Base-by-base conservation (phyloP, 2,888 invertebrate species). In the Iphiclides podalirius region DNA sequence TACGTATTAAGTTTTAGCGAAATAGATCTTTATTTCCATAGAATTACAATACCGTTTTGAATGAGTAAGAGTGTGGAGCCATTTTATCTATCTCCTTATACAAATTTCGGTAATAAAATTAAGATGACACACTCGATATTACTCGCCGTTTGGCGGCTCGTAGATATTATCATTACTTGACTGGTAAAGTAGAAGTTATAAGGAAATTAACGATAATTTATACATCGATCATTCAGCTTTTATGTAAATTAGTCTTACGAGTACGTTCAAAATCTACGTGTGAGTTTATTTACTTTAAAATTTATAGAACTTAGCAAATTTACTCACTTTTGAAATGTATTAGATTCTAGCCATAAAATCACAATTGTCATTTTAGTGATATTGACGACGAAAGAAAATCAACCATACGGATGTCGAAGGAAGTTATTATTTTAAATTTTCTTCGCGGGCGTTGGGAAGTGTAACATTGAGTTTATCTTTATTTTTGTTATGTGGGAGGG, bases 31-130 rank as follows among this genome's bases (percentile, higher is more conserved):
- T 40, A 15, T 14, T 7, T 0, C 2, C 2, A 17, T 15, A 1
- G 2, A 1, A 1, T 3, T 50, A 50, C 4, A 17, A 17, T 43
- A 44, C 6, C 15, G 23, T 31, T 50, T 39, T 4, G 23, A 13
- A 14, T 26, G 14, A 16, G 33, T 13, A 3, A 17, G 4, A 1
- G 6, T 4, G 28, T 49, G 17, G 23, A 23, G 11, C n/a, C 33
- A 47, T 43, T 48, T 57, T 60, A 59, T 47, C 51, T 55, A 52
- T 59, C 52, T 47, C 26, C 40, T 60, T 59, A 53, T 53, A 54
- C 58, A 55, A 53, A 55, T 58, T 63, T 61, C 55, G 53, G 58
- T 59, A 55, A 60, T 60, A 60, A 61, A 52, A 60, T 62, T 57
- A 56, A 55, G 55, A 49, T 57, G 57, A 52, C 60, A 45, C 39